A percentile compares a stretch with the other conserved stretches of the same genome.
Evolutionary conservation across 2,797 vertebrate species (phyloP).

Genomic region (Alcedo quadribrachys): DNA sequence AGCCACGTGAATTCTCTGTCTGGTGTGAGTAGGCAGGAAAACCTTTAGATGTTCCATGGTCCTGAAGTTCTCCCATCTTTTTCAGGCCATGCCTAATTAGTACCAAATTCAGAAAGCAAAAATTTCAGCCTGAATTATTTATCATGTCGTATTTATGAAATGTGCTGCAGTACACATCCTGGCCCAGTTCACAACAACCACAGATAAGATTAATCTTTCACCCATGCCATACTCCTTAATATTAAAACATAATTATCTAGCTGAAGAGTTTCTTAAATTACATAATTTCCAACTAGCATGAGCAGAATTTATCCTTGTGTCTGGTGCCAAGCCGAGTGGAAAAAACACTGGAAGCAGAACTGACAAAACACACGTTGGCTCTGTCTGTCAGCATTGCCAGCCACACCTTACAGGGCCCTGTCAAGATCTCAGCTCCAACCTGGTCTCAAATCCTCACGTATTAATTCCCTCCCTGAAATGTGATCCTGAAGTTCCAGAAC

Average conservation of each 20-base stretch:
- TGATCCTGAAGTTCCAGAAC: neutral
- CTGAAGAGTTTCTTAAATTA: constrained; percentile 39
- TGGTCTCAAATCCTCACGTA: neutral
- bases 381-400: constrained; percentile 7
- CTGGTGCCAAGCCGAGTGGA: constrained; percentile 25
- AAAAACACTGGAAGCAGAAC: constrained; percentile 3
- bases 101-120: constrained; percentile 34
- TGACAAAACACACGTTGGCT: constrained; percentile 16
- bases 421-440: neutral
- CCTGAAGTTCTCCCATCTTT: constrained; percentile 67
- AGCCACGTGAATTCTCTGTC: constrained; percentile 12
- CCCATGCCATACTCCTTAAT: neutral
- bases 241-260: constrained; percentile 56
- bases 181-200: constrained; percentile 48
- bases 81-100: constrained; percentile 70
- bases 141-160: constrained; percentile 53
- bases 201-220: constrained; percentile 38
- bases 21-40: constrained; percentile 19
- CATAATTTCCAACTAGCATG: constrained; percentile 6
- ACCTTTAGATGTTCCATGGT: constrained; percentile 40
- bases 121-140: constrained; percentile 61
- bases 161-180: neutral
- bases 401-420: neutral
- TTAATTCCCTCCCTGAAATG: neutral
- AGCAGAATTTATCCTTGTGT: constrained; percentile 31